These are phyloP conservation scores for Anagrus nilaparvatae DNA, from an alignment of 1,140 invertebrate species.

Conservation along the genomic window DNA sequence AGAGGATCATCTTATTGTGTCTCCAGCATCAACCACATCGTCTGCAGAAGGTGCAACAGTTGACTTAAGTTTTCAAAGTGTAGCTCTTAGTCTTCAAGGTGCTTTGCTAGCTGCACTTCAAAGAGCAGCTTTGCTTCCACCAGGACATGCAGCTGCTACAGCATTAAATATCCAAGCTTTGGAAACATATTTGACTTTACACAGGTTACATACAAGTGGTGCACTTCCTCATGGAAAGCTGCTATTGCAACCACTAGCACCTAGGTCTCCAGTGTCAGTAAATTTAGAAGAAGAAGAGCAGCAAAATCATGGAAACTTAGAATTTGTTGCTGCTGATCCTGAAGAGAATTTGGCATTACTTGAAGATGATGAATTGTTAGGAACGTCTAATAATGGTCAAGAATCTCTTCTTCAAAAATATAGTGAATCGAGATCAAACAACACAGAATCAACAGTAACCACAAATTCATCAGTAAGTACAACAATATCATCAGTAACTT, in stretches of 20 bases:
- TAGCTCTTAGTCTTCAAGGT: slow-evolving; percentile 31
- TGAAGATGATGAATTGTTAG: slow-evolving; percentile 33
- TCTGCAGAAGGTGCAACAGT: slow-evolving; percentile 10
- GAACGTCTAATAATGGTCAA: slow-evolving; percentile 29
- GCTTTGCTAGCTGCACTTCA: slow-evolving; percentile 45
- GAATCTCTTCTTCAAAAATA: slow-evolving; percentile 29
- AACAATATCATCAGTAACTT: too few species aligned
- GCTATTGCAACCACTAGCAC: slow-evolving; percentile 22
- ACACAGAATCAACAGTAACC: too few species aligned
- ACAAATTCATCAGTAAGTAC: too few species aligned
- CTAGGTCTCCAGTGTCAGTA: slow-evolving; percentile 16
- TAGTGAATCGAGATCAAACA: too few species aligned
- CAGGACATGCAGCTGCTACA: slow-evolving; percentile 65
- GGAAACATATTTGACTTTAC: slow-evolving; percentile 71
- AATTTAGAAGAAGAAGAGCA: slow-evolving; percentile 16
- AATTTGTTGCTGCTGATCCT: slow-evolving; percentile 31
- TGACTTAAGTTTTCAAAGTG: slow-evolving; percentile 32
- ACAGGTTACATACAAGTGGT: slow-evolving; percentile 48
- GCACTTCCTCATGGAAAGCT: slow-evolving; percentile 27
- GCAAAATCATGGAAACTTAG: slow-evolving; percentile 23
- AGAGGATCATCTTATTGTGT: too few species aligned
- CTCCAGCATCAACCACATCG: slow-evolving; percentile 25
- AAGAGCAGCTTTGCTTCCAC: slow-evolving; percentile 55
- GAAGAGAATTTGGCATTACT: slow-evolving; percentile 45
- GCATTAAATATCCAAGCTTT: slow-evolving; percentile 71